Percentiles rank a stretch among this genome's conserved stretches.
Evolutionary conservation across 2,797 vertebrate genomes (phyloP).

Genomic region (Alca torda): DNA sequence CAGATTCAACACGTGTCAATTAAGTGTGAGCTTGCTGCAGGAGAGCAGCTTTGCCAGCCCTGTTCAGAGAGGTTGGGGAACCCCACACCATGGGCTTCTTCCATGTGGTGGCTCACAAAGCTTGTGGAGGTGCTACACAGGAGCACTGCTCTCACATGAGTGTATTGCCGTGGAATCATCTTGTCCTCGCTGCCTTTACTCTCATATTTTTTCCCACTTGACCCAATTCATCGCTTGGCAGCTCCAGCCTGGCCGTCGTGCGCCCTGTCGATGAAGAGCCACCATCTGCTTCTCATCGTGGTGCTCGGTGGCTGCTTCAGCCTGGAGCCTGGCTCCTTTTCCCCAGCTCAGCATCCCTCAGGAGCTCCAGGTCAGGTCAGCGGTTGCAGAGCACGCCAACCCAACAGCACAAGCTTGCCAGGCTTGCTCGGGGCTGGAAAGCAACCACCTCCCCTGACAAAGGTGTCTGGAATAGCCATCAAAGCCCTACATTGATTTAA

Average conservation of each 20-base stretch:
- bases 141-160: rapidly evolving
- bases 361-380: background rate
- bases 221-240: background rate
- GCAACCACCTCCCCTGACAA: background rate
- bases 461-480: background rate
- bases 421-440: background rate
- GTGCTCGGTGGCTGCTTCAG: background rate
- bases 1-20: constrained; percentile 21
- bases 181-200: background rate
- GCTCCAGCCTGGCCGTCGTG: background rate
- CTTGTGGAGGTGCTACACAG: background rate
- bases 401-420: background rate
- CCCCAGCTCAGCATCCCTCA: background rate
- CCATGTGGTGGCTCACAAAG: background rate
- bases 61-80: background rate
- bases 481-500: background rate
- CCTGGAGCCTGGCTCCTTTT: background rate
- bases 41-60: background rate
- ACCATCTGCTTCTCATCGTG: background rate
- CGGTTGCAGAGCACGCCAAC: background rate
- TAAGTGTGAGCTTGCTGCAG: constrained; percentile 18
- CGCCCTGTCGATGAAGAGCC: rapidly evolving
- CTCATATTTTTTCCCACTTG: background rate
- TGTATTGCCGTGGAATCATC: background rate
- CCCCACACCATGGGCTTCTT: rapidly evolving